phyloP scores from a whole-genome alignment of 1,140 invertebrate genomes.

The Oryctes rhinoceros region DNA sequence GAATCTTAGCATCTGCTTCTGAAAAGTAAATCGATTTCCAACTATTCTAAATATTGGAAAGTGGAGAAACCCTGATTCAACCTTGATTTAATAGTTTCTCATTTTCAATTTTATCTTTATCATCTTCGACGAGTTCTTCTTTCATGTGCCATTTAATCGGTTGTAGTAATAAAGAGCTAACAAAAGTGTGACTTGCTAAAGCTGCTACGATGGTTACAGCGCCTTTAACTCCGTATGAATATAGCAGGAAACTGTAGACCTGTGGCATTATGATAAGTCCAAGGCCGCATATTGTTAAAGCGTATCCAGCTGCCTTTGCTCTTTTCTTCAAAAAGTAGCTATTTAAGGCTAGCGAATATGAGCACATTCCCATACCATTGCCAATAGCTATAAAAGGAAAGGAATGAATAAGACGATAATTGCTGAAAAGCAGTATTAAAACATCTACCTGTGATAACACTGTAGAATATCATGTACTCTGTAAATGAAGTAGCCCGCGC shows the following conservation, averaged over 20 bases:
- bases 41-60: slow-evolving; percentile 7
- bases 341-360: slow-evolving; percentile 64
- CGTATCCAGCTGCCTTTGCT: slow-evolving; percentile 61
- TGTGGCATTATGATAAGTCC: slow-evolving; percentile 65
- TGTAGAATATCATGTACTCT: slow-evolving; percentile 69
- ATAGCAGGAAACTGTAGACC: slow-evolving; percentile 58
- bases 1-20: background rate
- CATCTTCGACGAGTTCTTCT: slow-evolving; percentile 39
- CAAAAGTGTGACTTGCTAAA: slow-evolving; percentile 60
- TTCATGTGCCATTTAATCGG: slow-evolving; percentile 67
- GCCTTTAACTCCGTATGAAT: slow-evolving; percentile 58
- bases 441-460: slow-evolving; percentile 71
- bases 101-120: slow-evolving; percentile 20
- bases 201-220: slow-evolving; percentile 62
- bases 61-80: background rate
- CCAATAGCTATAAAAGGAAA: slow-evolving; percentile 64
- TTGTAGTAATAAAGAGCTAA: slow-evolving; percentile 61
- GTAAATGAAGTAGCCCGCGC: slow-evolving; percentile 68
- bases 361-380: slow-evolving; percentile 68
- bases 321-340: slow-evolving; percentile 62
- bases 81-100: slow-evolving; percentile 26
- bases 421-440: background rate
- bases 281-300: slow-evolving; percentile 62
- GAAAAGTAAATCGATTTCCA: slow-evolving; percentile 13
- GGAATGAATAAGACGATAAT: background rate